Percentiles rank a stretch among this genome's conserved stretches.
phyloP scores from a whole-genome alignment of 2,888 invertebrate genomes.

The Tenthredo amoena region DNA sequence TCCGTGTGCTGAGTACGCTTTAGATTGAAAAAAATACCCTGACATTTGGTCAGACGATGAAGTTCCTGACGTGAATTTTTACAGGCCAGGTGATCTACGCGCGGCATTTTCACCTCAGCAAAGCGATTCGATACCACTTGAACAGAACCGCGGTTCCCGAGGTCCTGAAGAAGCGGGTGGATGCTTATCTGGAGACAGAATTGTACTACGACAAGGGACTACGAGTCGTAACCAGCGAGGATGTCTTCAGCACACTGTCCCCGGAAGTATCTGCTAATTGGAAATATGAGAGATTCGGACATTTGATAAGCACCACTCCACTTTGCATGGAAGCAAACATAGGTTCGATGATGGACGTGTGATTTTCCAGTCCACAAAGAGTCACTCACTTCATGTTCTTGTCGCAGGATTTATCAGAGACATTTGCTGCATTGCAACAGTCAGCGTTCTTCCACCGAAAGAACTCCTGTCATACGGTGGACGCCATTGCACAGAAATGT shows the following conservation, averaged over 20 bases:
- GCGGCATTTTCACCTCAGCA: neutral
- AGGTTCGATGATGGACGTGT: neutral
- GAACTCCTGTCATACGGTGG: constrained; percentile 64
- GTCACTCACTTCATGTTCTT: neutral
- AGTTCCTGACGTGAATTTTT: neutral
- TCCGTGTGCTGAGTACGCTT: constrained; percentile 4
- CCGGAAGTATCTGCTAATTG: constrained; percentile 24
- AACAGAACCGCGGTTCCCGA: constrained; percentile 26
- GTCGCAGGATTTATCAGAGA: constrained; percentile 53
- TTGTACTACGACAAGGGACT: constrained; percentile 24
- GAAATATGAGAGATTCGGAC: constrained; percentile 40
- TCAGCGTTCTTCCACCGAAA: constrained; percentile 59
- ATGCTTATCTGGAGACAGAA: constrained; percentile 25
- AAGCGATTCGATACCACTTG: constrained; percentile 26
- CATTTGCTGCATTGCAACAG: constrained; percentile 55
- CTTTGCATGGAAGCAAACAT: constrained; percentile 17
- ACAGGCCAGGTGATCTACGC: constrained; percentile 23
- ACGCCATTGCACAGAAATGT: constrained; percentile 62
- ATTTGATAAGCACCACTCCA: constrained; percentile 32
- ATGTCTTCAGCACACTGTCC: constrained; percentile 21
- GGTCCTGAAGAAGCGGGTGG: constrained; percentile 26
- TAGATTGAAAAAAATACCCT: neutral
- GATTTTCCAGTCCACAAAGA: neutral
- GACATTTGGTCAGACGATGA: neutral
- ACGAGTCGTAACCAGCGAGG: constrained; percentile 12